These are phyloP conservation scores for Diplosoma virens DNA, from an alignment of 23 tunicate genomes.

Conservation along the genomic window DNA sequence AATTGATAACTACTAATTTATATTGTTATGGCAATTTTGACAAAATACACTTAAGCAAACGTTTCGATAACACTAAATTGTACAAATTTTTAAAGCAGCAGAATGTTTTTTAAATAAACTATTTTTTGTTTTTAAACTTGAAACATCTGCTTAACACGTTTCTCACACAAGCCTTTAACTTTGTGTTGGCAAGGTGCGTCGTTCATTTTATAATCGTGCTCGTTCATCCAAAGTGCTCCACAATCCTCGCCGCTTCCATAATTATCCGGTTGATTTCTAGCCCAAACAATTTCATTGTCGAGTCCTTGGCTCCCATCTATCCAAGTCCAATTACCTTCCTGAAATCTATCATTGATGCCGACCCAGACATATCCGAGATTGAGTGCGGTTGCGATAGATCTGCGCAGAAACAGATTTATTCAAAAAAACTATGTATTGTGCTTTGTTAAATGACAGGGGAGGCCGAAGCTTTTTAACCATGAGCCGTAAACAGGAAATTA, in stretches of 20 bases:
- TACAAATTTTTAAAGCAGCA: no score
- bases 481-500: no score
- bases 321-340: conserved; percentile 5
- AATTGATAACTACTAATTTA: no score
- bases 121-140: no score
- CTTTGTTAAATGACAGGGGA: no score
- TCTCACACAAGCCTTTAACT: neutral
- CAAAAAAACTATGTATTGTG: neutral
- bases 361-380: neutral
- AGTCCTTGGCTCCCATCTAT: neutral
- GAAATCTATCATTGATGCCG: neutral
- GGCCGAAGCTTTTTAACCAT: no score
- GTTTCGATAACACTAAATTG: no score
- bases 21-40: no score
- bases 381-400: neutral
- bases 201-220: neutral
- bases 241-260: neutral
- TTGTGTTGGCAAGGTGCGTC: neutral
- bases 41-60: no score
- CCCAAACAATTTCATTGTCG: neutral
- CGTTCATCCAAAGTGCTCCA: neutral
- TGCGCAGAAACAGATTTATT: neutral
- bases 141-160: no score
- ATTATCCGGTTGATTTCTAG: neutral
- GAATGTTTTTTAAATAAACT: no score